Base-by-base conservation (phyloP, 2,113 vertebrate genomes). In the Brienomyrus brachyistius region DNA sequence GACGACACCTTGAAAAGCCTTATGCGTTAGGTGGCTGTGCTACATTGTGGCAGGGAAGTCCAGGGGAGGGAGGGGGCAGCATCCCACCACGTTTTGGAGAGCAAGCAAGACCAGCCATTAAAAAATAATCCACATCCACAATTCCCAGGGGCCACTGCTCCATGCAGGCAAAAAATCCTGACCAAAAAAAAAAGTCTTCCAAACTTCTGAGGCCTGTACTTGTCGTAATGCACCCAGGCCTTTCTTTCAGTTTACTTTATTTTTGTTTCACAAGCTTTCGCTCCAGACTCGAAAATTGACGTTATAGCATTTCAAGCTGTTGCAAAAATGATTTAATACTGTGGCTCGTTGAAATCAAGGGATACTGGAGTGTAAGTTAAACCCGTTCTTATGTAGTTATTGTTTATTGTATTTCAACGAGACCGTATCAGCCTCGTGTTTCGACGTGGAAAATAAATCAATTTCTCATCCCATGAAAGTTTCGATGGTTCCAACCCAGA, bases 301-400 rank as follows among this genome's bases (percentile, higher is more conserved):
- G 3, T 87, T 31, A 54, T 52, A 56, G 85, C 48, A 87, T 87
- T 87, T 87, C 50, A 56, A 54, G n/a, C 50, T 51, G 19, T 50
- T 4, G 48, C 48, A 35, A 54, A 84, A 87, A 87, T 56, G 85
- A 87, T 87, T 87, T 87, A 87, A 52, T 54, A 87, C 51, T 87
- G 85, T 17, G 27, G n/a, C 85, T 87, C 51, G 19, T 87, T 87
- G 85, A 87, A 54, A 87, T 40, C 85, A 87, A 51, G 50, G 51
- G 51, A 87, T 56, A 54, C 85, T 54, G 85, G 85, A 54, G 51
- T 27, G 27, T 54, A 87, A 54, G 27, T 87, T 87, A 54, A 87
- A 87, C 85, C 85, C 31, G 15, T 87, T 50, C 27, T 27, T 54
- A 87, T 87, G 85, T 31, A 54, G 51, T 87, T 87, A 87, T 87